Conservation (phyloP, 1,140 invertebrate genomes). For the Drosophila arawakana region DNA sequence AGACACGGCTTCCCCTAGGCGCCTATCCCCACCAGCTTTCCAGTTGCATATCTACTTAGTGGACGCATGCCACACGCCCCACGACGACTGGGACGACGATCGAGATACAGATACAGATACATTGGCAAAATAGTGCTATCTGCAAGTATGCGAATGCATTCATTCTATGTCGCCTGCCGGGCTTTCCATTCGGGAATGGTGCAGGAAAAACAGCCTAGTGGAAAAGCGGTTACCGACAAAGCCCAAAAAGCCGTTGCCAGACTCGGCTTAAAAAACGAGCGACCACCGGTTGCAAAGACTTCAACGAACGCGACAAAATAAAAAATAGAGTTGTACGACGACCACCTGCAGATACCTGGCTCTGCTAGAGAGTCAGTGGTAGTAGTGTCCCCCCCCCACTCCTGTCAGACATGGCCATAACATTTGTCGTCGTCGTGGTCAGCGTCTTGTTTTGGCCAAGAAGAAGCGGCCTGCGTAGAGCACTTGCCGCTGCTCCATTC, state of each 20-base stretch:
- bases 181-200: slow-evolving; percentile 39
- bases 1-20: slow-evolving; percentile 32
- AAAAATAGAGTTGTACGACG: slow-evolving; percentile 83
- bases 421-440: slow-evolving; percentile 60
- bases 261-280: slow-evolving; percentile 41
- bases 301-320: slow-evolving; percentile 80
- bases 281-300: slow-evolving; percentile 73
- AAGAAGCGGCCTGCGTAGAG: slow-evolving; percentile 43
- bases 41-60: neutral
- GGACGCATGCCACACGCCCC: slow-evolving; percentile 46
- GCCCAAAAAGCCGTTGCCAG: slow-evolving; percentile 38
- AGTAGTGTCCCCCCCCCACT: neutral
- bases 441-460: slow-evolving; percentile 3
- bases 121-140: slow-evolving; percentile 42
- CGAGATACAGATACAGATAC: slow-evolving; percentile 63
- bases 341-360: slow-evolving; percentile 70
- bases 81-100: slow-evolving; percentile 54
- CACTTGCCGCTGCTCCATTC: slow-evolving; percentile 72
- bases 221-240: slow-evolving; percentile 36
- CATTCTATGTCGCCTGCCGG: slow-evolving; percentile 54
- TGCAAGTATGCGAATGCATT: slow-evolving; percentile 68
- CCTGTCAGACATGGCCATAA: slow-evolving; percentile 3
- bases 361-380: neutral
- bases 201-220: slow-evolving; percentile 30
- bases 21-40: too few relatives aligned